Percentiles rank a stretch among this genome's conserved stretches.
Evolutionary conservation across 2,113 vertebrate genomes (phyloP).

Genomic region (Hassar affinis): DNA sequence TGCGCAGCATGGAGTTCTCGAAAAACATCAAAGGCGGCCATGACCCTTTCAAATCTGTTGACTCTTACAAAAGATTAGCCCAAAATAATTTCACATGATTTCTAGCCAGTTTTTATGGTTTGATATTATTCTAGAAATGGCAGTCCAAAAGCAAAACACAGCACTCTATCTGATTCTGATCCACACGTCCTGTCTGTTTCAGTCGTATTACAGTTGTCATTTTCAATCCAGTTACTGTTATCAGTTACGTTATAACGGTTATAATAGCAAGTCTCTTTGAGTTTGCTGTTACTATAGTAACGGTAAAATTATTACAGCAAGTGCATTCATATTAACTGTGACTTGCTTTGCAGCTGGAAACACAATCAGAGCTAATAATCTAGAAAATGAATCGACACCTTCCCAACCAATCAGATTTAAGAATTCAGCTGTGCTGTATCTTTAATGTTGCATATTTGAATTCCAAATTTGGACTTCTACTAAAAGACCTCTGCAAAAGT

Average conservation of each 20-base stretch:
- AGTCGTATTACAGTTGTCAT: not conserved
- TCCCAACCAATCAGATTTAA: not conserved
- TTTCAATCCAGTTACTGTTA: no score
- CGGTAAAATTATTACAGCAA: not conserved
- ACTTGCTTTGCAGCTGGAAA: not conserved
- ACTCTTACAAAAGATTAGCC: conserved; percentile 25
- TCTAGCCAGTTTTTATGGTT: conserved; percentile 6
- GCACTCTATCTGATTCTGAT: not conserved
- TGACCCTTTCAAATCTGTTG: conserved; percentile 22
- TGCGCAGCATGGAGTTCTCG: conserved; percentile 24
- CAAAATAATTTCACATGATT: conserved; percentile 9
- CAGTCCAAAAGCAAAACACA: not conserved
- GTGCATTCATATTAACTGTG: not conserved
- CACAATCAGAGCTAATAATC: not conserved
- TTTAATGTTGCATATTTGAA: not conserved
- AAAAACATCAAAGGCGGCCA: conserved; percentile 18
- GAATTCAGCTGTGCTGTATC: no score
- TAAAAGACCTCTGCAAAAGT: not conserved
- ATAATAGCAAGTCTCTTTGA: not conserved
- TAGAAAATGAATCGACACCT: not conserved
- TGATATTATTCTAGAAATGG: not conserved
- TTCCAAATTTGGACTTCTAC: conserved; percentile 3
- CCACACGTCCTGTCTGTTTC: not conserved
- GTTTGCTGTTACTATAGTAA: not conserved
- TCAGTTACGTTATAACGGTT: no score